Percentiles rank a stretch among this genome's conserved stretches.
Conservation (phyloP, 2,888 invertebrate genomes). For the Mesorhabditis belari region DNA sequence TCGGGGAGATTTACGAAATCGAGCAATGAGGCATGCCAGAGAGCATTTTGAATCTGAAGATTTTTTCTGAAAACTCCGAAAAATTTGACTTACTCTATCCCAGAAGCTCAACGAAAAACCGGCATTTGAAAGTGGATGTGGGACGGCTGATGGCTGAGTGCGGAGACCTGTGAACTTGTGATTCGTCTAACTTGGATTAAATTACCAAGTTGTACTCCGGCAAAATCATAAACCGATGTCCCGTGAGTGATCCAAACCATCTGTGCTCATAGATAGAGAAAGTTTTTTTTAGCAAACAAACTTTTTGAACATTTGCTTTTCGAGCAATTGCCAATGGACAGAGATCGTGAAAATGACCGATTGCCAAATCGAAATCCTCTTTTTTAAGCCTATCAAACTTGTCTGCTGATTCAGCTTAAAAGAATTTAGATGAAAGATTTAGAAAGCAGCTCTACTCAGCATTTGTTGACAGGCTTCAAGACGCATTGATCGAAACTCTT, state of each 20-base stretch:
- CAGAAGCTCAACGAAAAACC: conserved; percentile 5
- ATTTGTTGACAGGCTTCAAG: conserved; percentile 50
- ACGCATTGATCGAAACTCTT: conserved; percentile 50
- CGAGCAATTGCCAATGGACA: conserved; percentile 48
- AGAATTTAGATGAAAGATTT: background rate
- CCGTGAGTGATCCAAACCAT: conserved; percentile 50
- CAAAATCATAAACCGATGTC: conserved; percentile 44
- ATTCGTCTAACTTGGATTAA: no score
- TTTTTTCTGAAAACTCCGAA: background rate
- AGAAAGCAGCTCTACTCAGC: conserved; percentile 16
- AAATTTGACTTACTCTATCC: background rate
- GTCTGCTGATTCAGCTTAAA: conserved; percentile 15
- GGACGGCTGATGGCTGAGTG: conserved; percentile 47
- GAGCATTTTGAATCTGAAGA: conserved; percentile 29
- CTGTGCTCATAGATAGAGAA: no score
- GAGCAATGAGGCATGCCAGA: conserved; percentile 46
- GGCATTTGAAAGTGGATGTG: conserved; percentile 47
- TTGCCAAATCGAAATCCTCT: conserved; percentile 46
- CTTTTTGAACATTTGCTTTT: conserved; percentile 36
- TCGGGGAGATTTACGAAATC: conserved; percentile 51
- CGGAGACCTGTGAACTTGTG: no score
- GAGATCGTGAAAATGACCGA: conserved; percentile 50
- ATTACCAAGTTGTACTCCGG: conserved; percentile 43
- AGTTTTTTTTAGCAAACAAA: conserved; percentile 8
- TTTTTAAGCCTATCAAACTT: conserved; percentile 14